These are phyloP conservation scores for Folsomia manolachei DNA, from an alignment of 2,888 invertebrate genomes.

Conservation along the genomic window DNA sequence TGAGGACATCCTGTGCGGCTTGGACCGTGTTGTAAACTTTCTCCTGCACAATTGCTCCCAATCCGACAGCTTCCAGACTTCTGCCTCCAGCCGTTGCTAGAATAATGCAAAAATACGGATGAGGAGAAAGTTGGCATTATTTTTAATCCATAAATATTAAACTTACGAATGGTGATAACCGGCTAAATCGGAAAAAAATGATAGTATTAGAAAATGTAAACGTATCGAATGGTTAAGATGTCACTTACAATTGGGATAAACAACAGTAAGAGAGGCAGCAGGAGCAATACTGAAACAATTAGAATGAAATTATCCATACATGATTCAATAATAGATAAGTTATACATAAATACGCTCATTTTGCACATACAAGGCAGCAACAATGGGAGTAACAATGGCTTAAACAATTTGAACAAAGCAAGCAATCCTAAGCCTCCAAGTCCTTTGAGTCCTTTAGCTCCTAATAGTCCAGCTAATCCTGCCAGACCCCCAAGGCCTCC, in stretches of 20 bases:
- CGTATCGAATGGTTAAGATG: neutral
- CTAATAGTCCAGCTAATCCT: slow-evolving; percentile 26
- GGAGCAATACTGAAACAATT: slow-evolving; percentile 29
- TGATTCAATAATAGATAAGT: no score
- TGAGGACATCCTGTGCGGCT: slow-evolving; percentile 46
- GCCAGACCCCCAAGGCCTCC: slow-evolving; percentile 32
- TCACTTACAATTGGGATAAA: slow-evolving; percentile 41
- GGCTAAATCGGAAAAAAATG: slow-evolving; percentile 17
- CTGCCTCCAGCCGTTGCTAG: slow-evolving; percentile 28
- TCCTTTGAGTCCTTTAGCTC: slow-evolving; percentile 21
- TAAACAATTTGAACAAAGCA: slow-evolving; percentile 45
- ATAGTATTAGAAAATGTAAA: neutral
- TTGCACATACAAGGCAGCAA: slow-evolving; percentile 33
- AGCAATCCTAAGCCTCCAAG: slow-evolving; percentile 38
- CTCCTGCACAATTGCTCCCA: slow-evolving; percentile 38
- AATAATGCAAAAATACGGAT: neutral
- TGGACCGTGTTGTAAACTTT: slow-evolving; percentile 43
- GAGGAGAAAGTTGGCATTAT: neutral
- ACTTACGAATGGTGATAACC: slow-evolving; percentile 40
- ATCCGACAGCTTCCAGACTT: slow-evolving; percentile 20
- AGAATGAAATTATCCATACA: no score
- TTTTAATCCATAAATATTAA: slow-evolving; percentile 3
- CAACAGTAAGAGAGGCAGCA: slow-evolving; percentile 42
- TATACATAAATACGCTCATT: no score
- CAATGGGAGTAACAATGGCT: slow-evolving; percentile 44